These are phyloP conservation scores for Microplitis mediator DNA, from an alignment of 1,140 invertebrate genomes.

Conservation along the genomic window DNA sequence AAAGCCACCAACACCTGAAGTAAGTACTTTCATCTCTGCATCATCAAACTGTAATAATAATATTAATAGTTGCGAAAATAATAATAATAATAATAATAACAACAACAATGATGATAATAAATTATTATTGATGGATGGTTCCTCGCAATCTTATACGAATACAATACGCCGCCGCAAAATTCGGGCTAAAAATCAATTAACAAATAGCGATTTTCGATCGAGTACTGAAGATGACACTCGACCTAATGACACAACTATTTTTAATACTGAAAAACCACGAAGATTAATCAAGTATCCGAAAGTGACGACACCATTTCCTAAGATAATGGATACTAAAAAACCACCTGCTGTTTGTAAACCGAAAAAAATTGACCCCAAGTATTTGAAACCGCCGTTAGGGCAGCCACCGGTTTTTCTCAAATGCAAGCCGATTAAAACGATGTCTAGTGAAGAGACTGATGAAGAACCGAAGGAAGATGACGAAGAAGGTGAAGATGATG, in stretches of 20 bases:
- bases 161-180: slow-evolving; percentile 54
- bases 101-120: slow-evolving; percentile 21
- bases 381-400: slow-evolving; percentile 43
- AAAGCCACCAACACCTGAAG: slow-evolving; percentile 59
- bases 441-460: slow-evolving; percentile 20
- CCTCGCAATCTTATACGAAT: slow-evolving; percentile 18
- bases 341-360: slow-evolving; percentile 29
- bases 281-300: slow-evolving; percentile 50
- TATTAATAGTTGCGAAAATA: not conserved
- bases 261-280: slow-evolving; percentile 28
- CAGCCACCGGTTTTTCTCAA: slow-evolving; percentile 50
- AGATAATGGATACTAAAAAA: slow-evolving; percentile 30
- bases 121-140: slow-evolving; percentile 30
- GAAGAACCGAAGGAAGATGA: slow-evolving; percentile 23
- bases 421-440: slow-evolving; percentile 41
- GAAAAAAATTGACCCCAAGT: slow-evolving; percentile 37
- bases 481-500: slow-evolving; percentile 1
- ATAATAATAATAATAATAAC: no score
- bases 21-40: slow-evolving; percentile 60
- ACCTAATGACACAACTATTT: slow-evolving; percentile 17
- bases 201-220: slow-evolving; percentile 14
- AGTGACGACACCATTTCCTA: slow-evolving; percentile 44
- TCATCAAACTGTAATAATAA: slow-evolving; percentile 37
- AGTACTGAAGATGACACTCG: slow-evolving; percentile 13
- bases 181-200: slow-evolving; percentile 15